phyloP scores from a whole-genome alignment of 2,113 vertebrate genomes.

The Scortum barcoo region DNA sequence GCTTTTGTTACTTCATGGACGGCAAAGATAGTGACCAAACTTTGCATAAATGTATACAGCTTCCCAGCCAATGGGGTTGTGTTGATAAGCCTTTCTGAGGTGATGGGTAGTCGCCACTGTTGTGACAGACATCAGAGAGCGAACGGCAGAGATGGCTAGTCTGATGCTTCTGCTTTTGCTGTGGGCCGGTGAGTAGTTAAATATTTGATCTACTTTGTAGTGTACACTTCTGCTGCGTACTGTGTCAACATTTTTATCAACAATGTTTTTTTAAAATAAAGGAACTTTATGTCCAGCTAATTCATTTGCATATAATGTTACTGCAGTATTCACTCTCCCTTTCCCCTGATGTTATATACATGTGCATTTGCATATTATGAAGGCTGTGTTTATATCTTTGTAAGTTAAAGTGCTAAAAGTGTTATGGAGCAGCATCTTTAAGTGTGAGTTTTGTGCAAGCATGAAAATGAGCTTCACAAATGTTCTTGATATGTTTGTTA shows the following conservation, averaged over 20 bases:
- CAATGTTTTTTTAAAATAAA: not conserved
- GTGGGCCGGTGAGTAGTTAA: slow-evolving; percentile 1
- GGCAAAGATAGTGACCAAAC: not conserved
- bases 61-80: not conserved
- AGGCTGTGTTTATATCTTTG: too few species aligned
- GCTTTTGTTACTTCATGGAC: not conserved
- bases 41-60: not conserved
- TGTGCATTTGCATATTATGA: too few species aligned
- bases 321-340: too few species aligned
- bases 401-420: too few species aligned
- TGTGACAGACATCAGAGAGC: not conserved
- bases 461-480: too few species aligned
- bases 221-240: too few species aligned
- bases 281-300: not conserved
- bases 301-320: too few species aligned
- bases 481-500: too few species aligned
- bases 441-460: too few species aligned
- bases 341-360: too few species aligned
- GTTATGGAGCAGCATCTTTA: too few species aligned
- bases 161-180: not conserved
- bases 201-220: not conserved
- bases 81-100: not conserved
- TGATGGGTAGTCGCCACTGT: not conserved
- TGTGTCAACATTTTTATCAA: too few species aligned
- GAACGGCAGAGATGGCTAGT: not conserved